Evolutionary conservation across 1,140 invertebrate genomes (phyloP), one percentile per base, ranked within the genome.

Genomic region (Drosophila aff.): DNA sequence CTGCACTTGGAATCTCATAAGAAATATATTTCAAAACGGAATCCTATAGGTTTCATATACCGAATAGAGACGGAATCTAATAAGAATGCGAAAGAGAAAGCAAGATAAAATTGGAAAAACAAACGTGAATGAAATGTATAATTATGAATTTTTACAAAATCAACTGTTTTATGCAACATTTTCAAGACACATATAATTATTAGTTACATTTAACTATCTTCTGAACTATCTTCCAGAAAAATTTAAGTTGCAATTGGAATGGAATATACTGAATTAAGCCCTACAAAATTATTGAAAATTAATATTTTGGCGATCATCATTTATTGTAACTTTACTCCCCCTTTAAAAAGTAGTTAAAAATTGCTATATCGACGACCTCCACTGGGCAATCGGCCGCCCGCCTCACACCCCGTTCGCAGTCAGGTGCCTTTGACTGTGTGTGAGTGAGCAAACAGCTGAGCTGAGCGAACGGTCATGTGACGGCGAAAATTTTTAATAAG

Each of bases 401-500:
- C 55, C 71, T 49, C 47, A 43, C 76, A 65, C 76, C 72, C 50
- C 60, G 53, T 89, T 87, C 58, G 50, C 62, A 72, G 84, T 87
- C 84, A 87, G 84, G 85, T 90, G 85, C 85, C 84, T 65, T 38
- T 76, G 55, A 49, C 16, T 80, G 69, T 62, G 68, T 64, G 72
- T 80, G 79, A 82, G 75, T 87, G 72, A 71, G 83, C 84, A 80
- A 87, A 87, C 83, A 87, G 83, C 83, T 87, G 85, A 87, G 81
- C 85, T 49, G 47, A 64, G 59, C 65, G 50, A 61, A 67, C 36
- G 81, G 85, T 89, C 85, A 89, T 89, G 85, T 89, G 85, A 89
- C 85, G 72, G 46, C 52, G 81, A 89, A 89, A 89, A 89, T 85
- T 89, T 89, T 89, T 49, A 75, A 68, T 81, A 75, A 53, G 38